Conservation (phyloP, 2,113 vertebrate species). For the Oostethus manadensis region DNA sequence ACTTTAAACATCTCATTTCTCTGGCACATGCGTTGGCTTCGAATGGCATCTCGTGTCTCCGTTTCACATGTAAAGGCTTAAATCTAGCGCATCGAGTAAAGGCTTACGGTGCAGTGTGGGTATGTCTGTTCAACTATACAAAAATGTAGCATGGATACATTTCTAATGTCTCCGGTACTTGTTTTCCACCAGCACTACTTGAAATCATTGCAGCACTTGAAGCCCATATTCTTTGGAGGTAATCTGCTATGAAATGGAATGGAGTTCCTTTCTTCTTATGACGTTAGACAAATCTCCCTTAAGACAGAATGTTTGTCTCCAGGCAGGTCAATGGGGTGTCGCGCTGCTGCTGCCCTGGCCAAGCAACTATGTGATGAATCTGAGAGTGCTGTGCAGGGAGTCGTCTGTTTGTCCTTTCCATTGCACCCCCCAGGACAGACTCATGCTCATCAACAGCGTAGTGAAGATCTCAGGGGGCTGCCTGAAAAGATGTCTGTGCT, state of each 20-base stretch:
- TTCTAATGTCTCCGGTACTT: slow-evolving; percentile 9
- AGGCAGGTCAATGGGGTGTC: slow-evolving; percentile 91
- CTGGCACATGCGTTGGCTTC: slow-evolving; percentile 73
- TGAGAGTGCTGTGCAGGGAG: slow-evolving; percentile 73
- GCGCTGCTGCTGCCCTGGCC: slow-evolving; percentile 79
- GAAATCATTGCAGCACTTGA: slow-evolving; percentile 74
- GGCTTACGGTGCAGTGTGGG: slow-evolving; percentile 82
- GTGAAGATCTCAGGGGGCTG: slow-evolving; percentile 78
- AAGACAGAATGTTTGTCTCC: slow-evolving; percentile 12
- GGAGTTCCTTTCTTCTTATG: background rate
- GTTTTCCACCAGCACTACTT: slow-evolving; percentile 76
- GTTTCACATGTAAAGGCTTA: slow-evolving; percentile 92
- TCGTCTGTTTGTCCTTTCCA: slow-evolving; percentile 88
- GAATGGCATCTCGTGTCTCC: slow-evolving; percentile 76
- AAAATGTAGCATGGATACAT: background rate
- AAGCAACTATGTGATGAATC: slow-evolving; percentile 50
- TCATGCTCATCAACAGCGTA: slow-evolving; percentile 73
- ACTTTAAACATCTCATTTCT: slow-evolving; percentile 80
- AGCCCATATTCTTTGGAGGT: slow-evolving; percentile 83
- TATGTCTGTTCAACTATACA: slow-evolving; percentile 49
- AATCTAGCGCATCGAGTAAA: slow-evolving; percentile 81
- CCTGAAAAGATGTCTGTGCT: slow-evolving; percentile 72
- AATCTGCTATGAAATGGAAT: slow-evolving; percentile 31
- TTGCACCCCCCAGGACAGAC: slow-evolving; percentile 82
- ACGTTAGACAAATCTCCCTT: background rate